These are phyloP conservation scores for Cyprinodon diabolis DNA, from an alignment of 2,797 vertebrate species.

Conservation along the genomic window DNA sequence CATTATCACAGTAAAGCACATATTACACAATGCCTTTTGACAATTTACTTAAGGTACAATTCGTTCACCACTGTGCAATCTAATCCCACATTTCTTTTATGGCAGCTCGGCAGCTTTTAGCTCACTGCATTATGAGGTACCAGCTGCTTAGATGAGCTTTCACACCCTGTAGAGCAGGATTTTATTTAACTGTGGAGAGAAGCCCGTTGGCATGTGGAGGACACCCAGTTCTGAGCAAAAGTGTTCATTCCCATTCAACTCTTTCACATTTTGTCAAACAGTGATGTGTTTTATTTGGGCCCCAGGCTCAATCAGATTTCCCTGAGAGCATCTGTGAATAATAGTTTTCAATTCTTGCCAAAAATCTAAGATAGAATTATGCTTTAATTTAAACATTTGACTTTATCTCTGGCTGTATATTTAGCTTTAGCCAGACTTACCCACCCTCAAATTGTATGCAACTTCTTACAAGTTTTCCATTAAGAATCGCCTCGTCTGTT, in stretches of 20 bases:
- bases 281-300: not conserved
- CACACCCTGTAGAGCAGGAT: constrained; percentile 26
- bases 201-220: constrained; percentile 17
- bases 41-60: constrained; percentile 51
- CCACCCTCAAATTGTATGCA: too few relatives aligned
- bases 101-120: constrained; percentile 32
- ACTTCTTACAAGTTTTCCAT: too few relatives aligned
- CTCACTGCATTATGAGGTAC: constrained; percentile 38
- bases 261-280: not conserved
- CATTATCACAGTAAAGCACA: constrained; percentile 26
- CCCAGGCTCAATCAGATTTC: not conserved
- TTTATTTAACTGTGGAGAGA: constrained; percentile 44
- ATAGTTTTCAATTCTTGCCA: not conserved
- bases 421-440: not conserved
- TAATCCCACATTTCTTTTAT: constrained; percentile 24
- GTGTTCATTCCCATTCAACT: not conserved
- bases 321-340: not conserved
- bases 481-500: too few relatives aligned
- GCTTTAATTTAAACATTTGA: not conserved
- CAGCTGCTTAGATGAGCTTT: constrained; percentile 50
- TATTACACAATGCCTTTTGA: constrained; percentile 36
- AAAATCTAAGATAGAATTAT: not conserved
- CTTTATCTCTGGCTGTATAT: not conserved
- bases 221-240: constrained; percentile 5
- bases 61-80: constrained; percentile 30